phyloP scores from a whole-genome alignment of 2,888 invertebrate genomes.

The Philhelius pedissequus region DNA sequence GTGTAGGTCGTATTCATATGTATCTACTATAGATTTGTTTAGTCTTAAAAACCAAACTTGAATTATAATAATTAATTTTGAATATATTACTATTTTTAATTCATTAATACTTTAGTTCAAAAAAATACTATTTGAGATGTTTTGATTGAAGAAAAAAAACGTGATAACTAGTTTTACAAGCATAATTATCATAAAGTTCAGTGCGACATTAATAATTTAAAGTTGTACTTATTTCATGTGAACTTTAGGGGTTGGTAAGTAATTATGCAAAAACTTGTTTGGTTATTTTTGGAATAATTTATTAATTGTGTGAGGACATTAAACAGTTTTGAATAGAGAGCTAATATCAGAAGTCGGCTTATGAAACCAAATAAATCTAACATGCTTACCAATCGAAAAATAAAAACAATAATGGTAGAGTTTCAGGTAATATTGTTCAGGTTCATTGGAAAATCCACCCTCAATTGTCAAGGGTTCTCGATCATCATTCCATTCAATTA shows the following conservation, averaged over 20 bases:
- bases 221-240: constrained; percentile 42
- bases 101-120: neutral
- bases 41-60: constrained; percentile 2
- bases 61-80: constrained; percentile 15
- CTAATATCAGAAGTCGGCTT: neutral
- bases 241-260: constrained; percentile 2
- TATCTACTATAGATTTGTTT: too few relatives aligned
- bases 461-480: too few relatives aligned
- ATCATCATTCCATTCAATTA: too few relatives aligned
- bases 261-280: constrained; percentile 23
- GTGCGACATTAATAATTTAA: constrained; percentile 44
- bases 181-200: constrained; percentile 61
- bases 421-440: too few relatives aligned
- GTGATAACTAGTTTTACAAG: constrained; percentile 48
- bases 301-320: neutral
- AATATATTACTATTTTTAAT: neutral
- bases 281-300: neutral
- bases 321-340: neutral
- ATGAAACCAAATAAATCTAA: neutral
- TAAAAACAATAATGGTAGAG: too few relatives aligned
- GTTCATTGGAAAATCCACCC: too few relatives aligned
- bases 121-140: neutral
- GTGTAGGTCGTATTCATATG: neutral
- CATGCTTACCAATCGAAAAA: neutral
- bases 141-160: neutral